phyloP scores from a whole-genome alignment of 2,797 vertebrate species.

The Pantherophis alleghaniensis region DNA sequence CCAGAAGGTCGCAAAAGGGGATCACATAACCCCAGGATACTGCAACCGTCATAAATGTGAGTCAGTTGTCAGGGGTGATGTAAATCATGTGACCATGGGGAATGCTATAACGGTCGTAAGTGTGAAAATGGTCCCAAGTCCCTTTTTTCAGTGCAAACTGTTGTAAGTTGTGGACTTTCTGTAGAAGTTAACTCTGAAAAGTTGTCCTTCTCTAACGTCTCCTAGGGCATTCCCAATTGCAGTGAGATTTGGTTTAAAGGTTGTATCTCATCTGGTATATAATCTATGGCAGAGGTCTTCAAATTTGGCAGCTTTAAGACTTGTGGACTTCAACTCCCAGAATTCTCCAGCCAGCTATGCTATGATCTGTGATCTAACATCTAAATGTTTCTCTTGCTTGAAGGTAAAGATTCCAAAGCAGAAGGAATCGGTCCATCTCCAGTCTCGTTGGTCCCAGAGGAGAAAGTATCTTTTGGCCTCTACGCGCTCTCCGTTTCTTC shows the following conservation, averaged over 20 bases:
- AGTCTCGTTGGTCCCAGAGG: conserved; percentile 88
- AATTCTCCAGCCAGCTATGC: too few relatives aligned
- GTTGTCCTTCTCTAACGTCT: neutral
- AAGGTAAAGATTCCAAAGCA: conserved; percentile 93
- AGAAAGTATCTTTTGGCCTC: conserved; percentile 97
- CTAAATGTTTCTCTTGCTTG: conserved; percentile 38
- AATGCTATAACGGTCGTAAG: neutral
- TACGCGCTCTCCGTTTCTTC: conserved; percentile 89
- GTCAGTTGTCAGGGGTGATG: neutral
- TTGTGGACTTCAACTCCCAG: too few relatives aligned
- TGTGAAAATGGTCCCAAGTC: too few relatives aligned
- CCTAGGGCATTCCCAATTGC: neutral
- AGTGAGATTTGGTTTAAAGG: neutral
- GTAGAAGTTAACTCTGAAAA: neutral
- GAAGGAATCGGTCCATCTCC: conserved; percentile 80
- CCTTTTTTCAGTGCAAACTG: too few relatives aligned
- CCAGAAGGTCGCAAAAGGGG: neutral
- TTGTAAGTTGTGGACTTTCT: too few relatives aligned
- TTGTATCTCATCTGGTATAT: neutral
- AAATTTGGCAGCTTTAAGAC: too few relatives aligned
- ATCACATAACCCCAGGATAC: neutral
- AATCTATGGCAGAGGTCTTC: too few relatives aligned
- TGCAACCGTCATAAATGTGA: neutral
- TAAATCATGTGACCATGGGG: neutral
- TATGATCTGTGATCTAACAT: too few relatives aligned